Evolutionary conservation across 2,888 invertebrate species (phyloP), one percentile per base, ranked within the genome.

Genomic region (Drosophila quasianomalipes): DNA sequence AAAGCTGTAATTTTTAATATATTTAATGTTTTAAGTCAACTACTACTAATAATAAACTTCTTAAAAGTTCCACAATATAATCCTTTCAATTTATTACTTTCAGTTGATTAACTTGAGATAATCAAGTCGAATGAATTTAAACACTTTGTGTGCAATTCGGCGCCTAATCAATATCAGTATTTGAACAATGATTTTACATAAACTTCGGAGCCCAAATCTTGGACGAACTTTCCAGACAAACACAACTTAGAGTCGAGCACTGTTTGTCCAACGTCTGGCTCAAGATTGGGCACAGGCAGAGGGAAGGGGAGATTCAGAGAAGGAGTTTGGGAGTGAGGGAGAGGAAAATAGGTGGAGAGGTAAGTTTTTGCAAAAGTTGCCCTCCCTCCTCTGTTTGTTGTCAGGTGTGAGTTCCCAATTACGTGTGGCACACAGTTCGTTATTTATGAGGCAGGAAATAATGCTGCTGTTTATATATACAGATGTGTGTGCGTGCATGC

Each of bases 331-430:
- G 30, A 7, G 16, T 2, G 26, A 26, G 14, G 4, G 22, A 7
- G 16, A 49, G 22, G 19, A 14, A 0, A 30, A 0, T 19, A 30
- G 30, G 30, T 12, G 16, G 28, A 16, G 19, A 10, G 28, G 10
- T 51, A 31, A n/a, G n/a, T 30, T 14, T 5, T 9, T 30, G 10
- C 22, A 41, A 44, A 30, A 31, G 22, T 35, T 35, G 5, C n/a
- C 14, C 9, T 16, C 9, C 44, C n/a, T 16, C 22, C 14, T 14
- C 12, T 26, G 19, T 9, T 28, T n/a, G 35, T 28, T 35, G 10
- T 41, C 69, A 69, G 69, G 79, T 79, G 76, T 31, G 49, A 72
- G 59, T 64, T 66, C 41, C 55, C 66, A 71, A 70, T 79, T 79
- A 67, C 41, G 60, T 39, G 44, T 47, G 59, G 51, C 73, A 64